Base-by-base conservation (phyloP, 2,113 vertebrate species). In the Acanthochromis polyacanthus region DNA sequence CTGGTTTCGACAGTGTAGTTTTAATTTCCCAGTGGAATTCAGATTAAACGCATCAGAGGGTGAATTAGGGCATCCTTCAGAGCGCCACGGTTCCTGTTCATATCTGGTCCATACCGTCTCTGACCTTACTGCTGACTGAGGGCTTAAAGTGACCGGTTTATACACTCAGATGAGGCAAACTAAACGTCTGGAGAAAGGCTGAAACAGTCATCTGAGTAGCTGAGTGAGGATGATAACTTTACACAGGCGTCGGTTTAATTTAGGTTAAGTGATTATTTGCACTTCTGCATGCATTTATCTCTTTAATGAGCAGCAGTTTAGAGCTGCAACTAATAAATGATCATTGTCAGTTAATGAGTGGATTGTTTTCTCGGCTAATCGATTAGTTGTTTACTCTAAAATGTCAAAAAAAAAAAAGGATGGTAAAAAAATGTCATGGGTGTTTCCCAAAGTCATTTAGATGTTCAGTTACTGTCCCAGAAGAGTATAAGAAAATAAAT, bases 1-100 rank as follows among this genome's bases (percentile, higher is more conserved):
- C 1, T 46, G 15, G 56, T 58, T 7, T 36, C 3, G 19, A 10
- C 43, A 36, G 25, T n/a, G 1, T 62, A 66, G 62, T 84, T 87
- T 67, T 5, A 20, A 74, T 78, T 71, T 59, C 61, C 70, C 70
- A 50, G 19, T 3, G 3, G 57, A 38, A 46, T 23, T 1, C 16
- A 55, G 48, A 64, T 5, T 73, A 22, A 0, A 10, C 22, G 28
- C n/a, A 50, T 15, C 50, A 36, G 52, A 76, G 20, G 4, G 30
- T 57, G 50, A 63, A 20, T 57, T 30, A 45, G 43, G 45, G 20
- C 55, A 50, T 60, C 56, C 19, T 38, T 32, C n/a, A 30, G 28
- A 20, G 63, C 66, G 23, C 59, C 74, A 70, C 55, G 76, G 48
- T 69, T 46, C 60, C 14, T 23, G 1, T 30, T 71, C 16, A 11